Base-by-base conservation (phyloP, 2,113 vertebrate genomes). In the Ctenomys sociabilis region DNA sequence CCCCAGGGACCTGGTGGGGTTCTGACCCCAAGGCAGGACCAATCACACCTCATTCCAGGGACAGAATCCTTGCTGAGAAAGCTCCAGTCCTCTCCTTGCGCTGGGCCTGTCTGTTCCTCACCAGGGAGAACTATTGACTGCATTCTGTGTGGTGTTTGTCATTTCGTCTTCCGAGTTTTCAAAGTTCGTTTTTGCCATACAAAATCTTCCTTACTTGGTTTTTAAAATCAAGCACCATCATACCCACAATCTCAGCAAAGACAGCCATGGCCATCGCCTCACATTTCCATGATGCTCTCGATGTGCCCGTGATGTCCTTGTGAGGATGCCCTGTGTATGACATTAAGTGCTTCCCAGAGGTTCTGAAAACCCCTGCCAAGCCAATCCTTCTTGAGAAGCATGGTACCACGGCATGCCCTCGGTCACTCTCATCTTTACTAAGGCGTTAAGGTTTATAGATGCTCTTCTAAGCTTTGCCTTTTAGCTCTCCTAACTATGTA, bases 121-220 rank as follows among this genome's bases (percentile, higher is more conserved):
- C 1, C 0, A 4, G 4, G 24, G 6, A 14, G 66, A 61, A 11
- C 8, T 59, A 21, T 22, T 26, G 11, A 5, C 11, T 19, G 37
- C 28, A 6, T 22, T 1, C 28, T 64, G 61, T 12, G 0, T 28
- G 0, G 0, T 13, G n/a, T 37, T 14, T 19, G 0, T 24, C 21
- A 0, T 68, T 77, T 49, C 26, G 30, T 66, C 72, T 86, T 82
- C 13, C 52, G 6, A 16, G 1, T 43, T 77, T 63, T 61, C 24
- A 85, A 64, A 40, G 6, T 24, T 63, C 16, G 5, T 66, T 24
- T n/a, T 40, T 16, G 59, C 54, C 52, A 52, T 84, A 73, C 35
- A 45, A 84, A 96, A 94, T 26, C 89, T 85, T 59, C 84, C n/a
- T 9, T 35, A n/a, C 14, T 91, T 32, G 43, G 57, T n/a, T 4